Evolutionary conservation across 2,797 vertebrate species (phyloP).

Genomic region (Meriones psammophilus): DNA sequence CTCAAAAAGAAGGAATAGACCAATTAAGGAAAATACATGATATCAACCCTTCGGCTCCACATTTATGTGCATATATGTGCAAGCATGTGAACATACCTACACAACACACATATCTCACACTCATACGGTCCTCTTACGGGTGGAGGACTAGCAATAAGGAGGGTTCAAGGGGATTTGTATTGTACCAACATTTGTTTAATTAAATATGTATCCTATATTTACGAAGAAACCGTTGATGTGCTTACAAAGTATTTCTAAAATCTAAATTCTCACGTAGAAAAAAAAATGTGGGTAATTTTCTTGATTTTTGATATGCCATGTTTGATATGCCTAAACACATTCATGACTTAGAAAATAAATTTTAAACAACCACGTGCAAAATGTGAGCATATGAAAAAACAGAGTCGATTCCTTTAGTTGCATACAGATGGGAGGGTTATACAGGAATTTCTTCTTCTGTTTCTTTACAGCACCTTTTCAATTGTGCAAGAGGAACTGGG

Average conservation of each 20-base stretch:
- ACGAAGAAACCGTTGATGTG: constrained; percentile 44
- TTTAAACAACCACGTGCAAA: constrained; percentile 52
- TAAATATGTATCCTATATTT: constrained; percentile 29
- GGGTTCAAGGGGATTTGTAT: background rate
- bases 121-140: background rate
- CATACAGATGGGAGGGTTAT: constrained; percentile 6
- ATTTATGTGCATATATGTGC: background rate
- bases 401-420: background rate
- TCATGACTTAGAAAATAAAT: constrained; percentile 40
- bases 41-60: background rate
- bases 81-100: background rate
- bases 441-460: background rate
- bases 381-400: constrained; percentile 46
- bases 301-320: background rate
- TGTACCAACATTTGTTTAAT: constrained; percentile 37
- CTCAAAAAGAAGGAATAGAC: background rate
- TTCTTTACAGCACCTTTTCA: constrained; percentile 41
- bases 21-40: background rate
- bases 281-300: constrained; percentile 26
- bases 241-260: constrained; percentile 45
- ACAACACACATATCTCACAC: background rate
- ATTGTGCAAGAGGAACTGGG: background rate
- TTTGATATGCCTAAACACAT: constrained; percentile 7
- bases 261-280: background rate
- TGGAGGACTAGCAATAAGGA: background rate